Evolutionary conservation across 2,797 vertebrate species (phyloP), one percentile per base, ranked within the genome.

Genomic region (Onychomys leucogaster): DNA sequence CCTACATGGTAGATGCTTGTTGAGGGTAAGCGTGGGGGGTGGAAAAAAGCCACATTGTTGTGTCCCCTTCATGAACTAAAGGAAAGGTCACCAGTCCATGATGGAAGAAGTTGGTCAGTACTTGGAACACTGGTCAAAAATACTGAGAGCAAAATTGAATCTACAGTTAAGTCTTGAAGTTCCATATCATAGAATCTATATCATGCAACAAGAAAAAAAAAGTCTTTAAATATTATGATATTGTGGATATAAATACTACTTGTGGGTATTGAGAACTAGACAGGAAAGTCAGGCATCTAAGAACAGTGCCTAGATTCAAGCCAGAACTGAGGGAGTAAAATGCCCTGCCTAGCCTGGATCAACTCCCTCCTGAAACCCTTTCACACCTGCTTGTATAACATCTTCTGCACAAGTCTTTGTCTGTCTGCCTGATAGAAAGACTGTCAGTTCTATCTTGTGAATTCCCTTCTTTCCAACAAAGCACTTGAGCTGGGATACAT

Each of bases 1-100:
- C 67, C 71, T 32, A 1, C 34, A 19, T 76, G 49, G 29, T 10
- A 12, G 41, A 73, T 49, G 23, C 32, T 29, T 57, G 32, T 32
- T n/a, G 3, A 41, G 23, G 5, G 0, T 2, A 1, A 46, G 16
- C 2, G 1, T 2, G 17, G 76, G 9, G 2, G 7, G 2, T 12
- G 1, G 41, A 8, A 3, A n/a, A 19, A 85, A 43, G 6, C 2
- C 13, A 6, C 9, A 16, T 17, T 27, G 6, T 5, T 49, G 4
- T 17, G 11, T 17, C 27, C 17, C 80, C 41, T 41, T 78, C 27
- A 34, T 71, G 57, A 81, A 61, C 7, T 52, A 73, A 95, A 95
- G n/a, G 23, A 49, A 76, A 81, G 37, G 1, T 75, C 61, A 80
- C 6, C 27, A 90, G 2, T 59, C 21, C 61, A 5, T 1, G 3